Evolutionary conservation across 2,888 invertebrate species (phyloP), one percentile per base, ranked within the genome.

Genomic region (Eudemis profundana): DNA sequence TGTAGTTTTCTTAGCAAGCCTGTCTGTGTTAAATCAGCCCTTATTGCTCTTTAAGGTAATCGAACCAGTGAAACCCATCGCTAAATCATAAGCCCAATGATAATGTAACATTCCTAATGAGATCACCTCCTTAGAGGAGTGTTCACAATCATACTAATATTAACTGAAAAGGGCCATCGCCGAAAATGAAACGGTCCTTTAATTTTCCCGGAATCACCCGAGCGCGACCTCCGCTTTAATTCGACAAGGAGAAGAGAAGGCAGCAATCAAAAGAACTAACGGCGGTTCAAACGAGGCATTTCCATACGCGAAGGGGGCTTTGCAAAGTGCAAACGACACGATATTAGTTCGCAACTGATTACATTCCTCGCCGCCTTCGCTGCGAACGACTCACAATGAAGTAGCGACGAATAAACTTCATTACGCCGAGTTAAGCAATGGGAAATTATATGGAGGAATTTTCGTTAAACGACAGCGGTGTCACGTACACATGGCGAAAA

Each of bases 261-360:
- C 83, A 84, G 87, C 86, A 86, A 90, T 90, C 89, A 90, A 90
- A 91, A 90, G 90, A 91, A 91, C 87, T 92, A 87, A 89, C 89
- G 81, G 85, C 78, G 79, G 77, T 86, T 83, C 79, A 85, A 85
- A 88, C 86, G 87, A 87, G 86, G 83, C 89, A 89, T 90, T 90
- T 87, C 87, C 90, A 92, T 91, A 92, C 89, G 86, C 86, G 89
- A 81, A 81, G 84, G 83, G 84, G 85, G 87, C 83, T 84, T 83
- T 78, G 81, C 79, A 80, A 86, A 86, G 83, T 61, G 69, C 69
- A 80, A 86, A 86, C 83, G 89, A 83, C 87, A 85, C 82, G 82
- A 86, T 90, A 89, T 91, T 90, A 91, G 90, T 90, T 91, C 85
- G 83, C 88, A 89, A 89, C 89, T 90, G 90, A 91, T 91, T 92